Conservation (phyloP, 1,140 invertebrate species). For the silkworm (Bombyx mori) region ASM3026992v2 NC_085129.1:9623001-9623500, state of each 20-base stretch:
- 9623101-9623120: not conserved
- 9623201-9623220: conserved; percentile 3
- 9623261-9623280: not conserved
- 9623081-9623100: too few relatives aligned
- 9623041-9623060: too few relatives aligned
- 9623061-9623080: too few relatives aligned
- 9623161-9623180: not conserved
- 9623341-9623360: not conserved
- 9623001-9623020: too few relatives aligned
- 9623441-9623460: too few relatives aligned
- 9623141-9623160: not conserved
- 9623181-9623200: not conserved
- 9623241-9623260: not conserved
- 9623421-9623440: too few relatives aligned
- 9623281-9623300: not conserved
- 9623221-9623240: not conserved
- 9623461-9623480: too few relatives aligned
- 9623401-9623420: too few relatives aligned
- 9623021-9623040: too few relatives aligned
- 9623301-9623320: conserved; percentile 2
- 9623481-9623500: too few relatives aligned
- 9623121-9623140: not conserved
- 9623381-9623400: too few relatives aligned
- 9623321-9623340: conserved; percentile 3
- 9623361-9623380: too few relatives aligned